phyloP scores from a whole-genome alignment of 2,888 invertebrate species.

The Acronicta alni region DNA sequence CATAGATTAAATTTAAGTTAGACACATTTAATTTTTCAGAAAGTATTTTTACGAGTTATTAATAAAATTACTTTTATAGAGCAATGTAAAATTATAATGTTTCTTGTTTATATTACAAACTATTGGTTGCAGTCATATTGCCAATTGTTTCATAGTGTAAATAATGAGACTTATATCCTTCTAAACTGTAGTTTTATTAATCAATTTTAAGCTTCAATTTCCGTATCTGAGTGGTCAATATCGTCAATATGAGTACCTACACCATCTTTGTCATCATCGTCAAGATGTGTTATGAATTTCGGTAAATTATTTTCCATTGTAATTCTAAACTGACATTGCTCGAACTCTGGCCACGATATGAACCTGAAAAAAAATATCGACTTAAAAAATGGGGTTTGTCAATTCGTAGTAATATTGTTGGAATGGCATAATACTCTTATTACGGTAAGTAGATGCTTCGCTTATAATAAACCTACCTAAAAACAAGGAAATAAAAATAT shows the following conservation, averaged over 20 bases:
- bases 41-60: slow-evolving; percentile 34
- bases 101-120: slow-evolving; percentile 31
- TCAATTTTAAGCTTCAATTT: slow-evolving; percentile 55
- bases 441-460: too few relatives aligned
- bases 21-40: slow-evolving; percentile 24
- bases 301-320: slow-evolving; percentile 91
- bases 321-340: slow-evolving; percentile 90
- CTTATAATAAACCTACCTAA: too few relatives aligned
- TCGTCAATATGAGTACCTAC: slow-evolving; percentile 75
- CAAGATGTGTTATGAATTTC: slow-evolving; percentile 75
- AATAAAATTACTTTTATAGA: slow-evolving; percentile 31
- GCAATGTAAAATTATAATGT: slow-evolving; percentile 25
- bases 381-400: background rate
- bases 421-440: too few relatives aligned
- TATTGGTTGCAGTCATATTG: slow-evolving; percentile 38
- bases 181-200: slow-evolving; percentile 65
- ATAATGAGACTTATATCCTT: slow-evolving; percentile 72
- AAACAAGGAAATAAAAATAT: too few relatives aligned
- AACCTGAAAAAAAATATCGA: slow-evolving; percentile 73
- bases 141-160: slow-evolving; percentile 63
- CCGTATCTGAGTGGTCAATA: slow-evolving; percentile 72
- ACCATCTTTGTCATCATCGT: slow-evolving; percentile 74
- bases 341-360: slow-evolving; percentile 91
- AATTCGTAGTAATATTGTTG: too few relatives aligned
- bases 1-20: slow-evolving; percentile 44